Percentiles rank a stretch among this genome's conserved stretches.
Conservation (phyloP, 2,797 vertebrate species). For the Alca torda region DNA sequence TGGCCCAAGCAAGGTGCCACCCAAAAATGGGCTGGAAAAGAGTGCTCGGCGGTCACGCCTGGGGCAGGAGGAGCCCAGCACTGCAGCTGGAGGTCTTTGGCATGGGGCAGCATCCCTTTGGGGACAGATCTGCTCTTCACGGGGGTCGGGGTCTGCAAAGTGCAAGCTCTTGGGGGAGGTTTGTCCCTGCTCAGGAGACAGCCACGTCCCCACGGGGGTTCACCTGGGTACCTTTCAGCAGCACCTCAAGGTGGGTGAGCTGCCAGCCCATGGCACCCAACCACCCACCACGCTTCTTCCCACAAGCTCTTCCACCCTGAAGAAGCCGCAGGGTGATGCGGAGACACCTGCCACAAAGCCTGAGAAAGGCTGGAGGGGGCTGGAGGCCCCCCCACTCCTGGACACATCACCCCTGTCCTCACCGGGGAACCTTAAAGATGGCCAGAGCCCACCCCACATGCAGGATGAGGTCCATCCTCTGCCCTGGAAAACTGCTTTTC, state of each 20-base stretch:
- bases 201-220: accelerated
- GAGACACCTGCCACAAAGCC: background rate
- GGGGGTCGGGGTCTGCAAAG: background rate
- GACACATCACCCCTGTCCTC: background rate
- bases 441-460: background rate
- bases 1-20: background rate
- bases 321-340: background rate
- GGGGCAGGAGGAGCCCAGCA: background rate
- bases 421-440: background rate
- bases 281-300: accelerated
- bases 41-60: accelerated
- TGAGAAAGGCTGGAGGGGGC: background rate
- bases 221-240: background rate
- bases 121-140: background rate
- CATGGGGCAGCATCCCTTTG: background rate
- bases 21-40: background rate
- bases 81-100: background rate
- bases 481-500: background rate
- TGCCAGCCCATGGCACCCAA: background rate
- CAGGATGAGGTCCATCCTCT: background rate
- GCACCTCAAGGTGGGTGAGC: background rate
- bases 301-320: background rate
- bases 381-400: background rate
- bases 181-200: background rate
- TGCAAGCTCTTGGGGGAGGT: accelerated